These are phyloP conservation scores for Epistrophe grossulariae DNA, from an alignment of 2,888 invertebrate species.

Conservation along the genomic window DNA sequence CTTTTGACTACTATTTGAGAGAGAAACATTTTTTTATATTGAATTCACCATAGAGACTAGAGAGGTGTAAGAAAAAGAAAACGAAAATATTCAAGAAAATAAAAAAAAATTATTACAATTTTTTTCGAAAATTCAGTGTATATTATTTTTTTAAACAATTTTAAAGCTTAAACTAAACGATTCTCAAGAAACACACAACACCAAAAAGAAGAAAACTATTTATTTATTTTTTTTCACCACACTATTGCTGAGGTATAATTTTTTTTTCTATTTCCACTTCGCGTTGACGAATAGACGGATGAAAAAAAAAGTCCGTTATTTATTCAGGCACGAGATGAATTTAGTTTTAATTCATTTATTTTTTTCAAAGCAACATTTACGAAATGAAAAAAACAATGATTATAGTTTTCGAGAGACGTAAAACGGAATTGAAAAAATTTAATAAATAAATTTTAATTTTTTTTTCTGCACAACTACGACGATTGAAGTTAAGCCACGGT, in stretches of 20 bases:
- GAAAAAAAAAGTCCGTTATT: constrained; percentile 20
- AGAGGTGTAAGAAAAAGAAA: not conserved
- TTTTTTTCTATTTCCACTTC: constrained; percentile 34
- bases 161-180: not conserved
- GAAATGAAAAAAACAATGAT: not conserved
- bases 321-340: constrained; percentile 50
- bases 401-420: not conserved
- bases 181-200: not conserved
- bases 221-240: constrained; percentile 13
- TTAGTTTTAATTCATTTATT: not conserved
- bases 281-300: constrained; percentile 38
- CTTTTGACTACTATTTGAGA: not conserved
- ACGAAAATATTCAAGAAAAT: constrained; percentile 37
- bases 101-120: not conserved
- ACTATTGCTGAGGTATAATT: constrained; percentile 48
- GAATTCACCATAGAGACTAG: constrained; percentile 54
- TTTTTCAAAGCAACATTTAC: not conserved
- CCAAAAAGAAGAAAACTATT: not conserved
- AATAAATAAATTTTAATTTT: constrained; percentile 31
- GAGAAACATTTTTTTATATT: constrained; percentile 5
- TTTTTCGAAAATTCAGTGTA: constrained; percentile 14
- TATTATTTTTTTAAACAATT: not conserved
- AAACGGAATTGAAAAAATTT: constrained; percentile 23
- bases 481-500: constrained; percentile 53
- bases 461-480: constrained; percentile 41